These are phyloP conservation scores for Calidris pygmaea DNA, from an alignment of 2,113 vertebrate genomes.

Conservation along the genomic window DNA sequence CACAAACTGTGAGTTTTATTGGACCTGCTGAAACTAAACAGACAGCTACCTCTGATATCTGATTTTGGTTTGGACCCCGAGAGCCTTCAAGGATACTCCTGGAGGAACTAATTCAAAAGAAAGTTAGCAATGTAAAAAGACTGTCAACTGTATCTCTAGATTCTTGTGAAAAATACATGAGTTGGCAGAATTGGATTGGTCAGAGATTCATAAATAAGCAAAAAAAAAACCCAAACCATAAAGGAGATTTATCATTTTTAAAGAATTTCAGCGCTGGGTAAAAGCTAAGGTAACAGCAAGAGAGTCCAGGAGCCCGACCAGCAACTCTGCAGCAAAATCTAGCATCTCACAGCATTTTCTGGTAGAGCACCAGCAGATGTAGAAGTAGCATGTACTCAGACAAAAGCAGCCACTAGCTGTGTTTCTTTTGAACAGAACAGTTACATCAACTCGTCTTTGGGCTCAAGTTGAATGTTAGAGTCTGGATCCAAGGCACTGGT, in stretches of 20 bases:
- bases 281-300: not conserved
- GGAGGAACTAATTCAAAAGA: not conserved
- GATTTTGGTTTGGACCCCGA: not conserved
- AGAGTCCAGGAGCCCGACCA: not conserved
- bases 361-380: not conserved
- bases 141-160: fast-evolving
- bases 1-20: not conserved
- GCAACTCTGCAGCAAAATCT: not conserved
- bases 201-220: not conserved
- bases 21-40: not conserved
- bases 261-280: not conserved
- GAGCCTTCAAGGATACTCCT: not conserved
- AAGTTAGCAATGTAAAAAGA: not conserved
- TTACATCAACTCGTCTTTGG: not conserved
- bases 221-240: not conserved
- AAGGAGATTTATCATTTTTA: not conserved
- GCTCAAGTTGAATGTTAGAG: not conserved
- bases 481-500: not conserved
- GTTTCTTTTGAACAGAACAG: not conserved
- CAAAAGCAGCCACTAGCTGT: not conserved
- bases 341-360: fast-evolving
- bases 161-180: not conserved
- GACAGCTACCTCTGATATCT: not conserved
- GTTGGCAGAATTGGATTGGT: not conserved
- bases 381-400: fast-evolving